These are phyloP conservation scores for Cassiopea xamachana DNA, from an alignment of 30 jellyfish, hydroid and myxozoan genomes.

Conservation along the genomic window DNA sequence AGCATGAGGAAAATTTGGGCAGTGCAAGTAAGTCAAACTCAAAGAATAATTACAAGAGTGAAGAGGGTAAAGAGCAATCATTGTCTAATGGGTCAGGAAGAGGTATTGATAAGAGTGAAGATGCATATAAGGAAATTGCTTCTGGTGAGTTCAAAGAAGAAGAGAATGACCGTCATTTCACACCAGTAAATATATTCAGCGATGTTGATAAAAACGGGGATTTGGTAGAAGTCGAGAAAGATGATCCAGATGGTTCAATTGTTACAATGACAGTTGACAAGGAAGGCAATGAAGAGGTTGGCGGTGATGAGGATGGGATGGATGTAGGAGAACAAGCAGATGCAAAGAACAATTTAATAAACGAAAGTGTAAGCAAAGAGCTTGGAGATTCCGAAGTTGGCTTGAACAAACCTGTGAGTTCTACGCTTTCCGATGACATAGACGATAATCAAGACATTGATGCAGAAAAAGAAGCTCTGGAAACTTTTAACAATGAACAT, in stretches of 20 bases:
- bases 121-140: conserved; percentile 38
- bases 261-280: conserved; percentile 75
- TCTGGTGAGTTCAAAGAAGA: conserved; percentile 25
- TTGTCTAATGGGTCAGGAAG: background rate
- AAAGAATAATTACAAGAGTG: background rate
- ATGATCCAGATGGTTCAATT: conserved; percentile 66
- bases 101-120: background rate
- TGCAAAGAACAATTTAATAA: conserved; percentile 11
- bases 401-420: background rate
- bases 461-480: conserved; percentile 59
- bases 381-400: background rate
- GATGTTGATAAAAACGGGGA: conserved; percentile 71
- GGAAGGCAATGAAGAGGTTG: conserved; percentile 39
- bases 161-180: background rate
- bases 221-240: conserved; percentile 57
- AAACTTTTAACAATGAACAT: conserved; percentile 34
- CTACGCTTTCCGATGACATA: conserved; percentile 11
- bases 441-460: conserved; percentile 18
- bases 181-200: conserved; percentile 46
- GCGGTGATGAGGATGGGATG: background rate
- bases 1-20: background rate
- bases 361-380: background rate
- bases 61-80: background rate
- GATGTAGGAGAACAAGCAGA: conserved; percentile 12
- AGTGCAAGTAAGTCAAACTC: background rate